Evolutionary conservation across 2,113 vertebrate species (phyloP).

Genomic region (Ramphastos sulfuratus): DNA sequence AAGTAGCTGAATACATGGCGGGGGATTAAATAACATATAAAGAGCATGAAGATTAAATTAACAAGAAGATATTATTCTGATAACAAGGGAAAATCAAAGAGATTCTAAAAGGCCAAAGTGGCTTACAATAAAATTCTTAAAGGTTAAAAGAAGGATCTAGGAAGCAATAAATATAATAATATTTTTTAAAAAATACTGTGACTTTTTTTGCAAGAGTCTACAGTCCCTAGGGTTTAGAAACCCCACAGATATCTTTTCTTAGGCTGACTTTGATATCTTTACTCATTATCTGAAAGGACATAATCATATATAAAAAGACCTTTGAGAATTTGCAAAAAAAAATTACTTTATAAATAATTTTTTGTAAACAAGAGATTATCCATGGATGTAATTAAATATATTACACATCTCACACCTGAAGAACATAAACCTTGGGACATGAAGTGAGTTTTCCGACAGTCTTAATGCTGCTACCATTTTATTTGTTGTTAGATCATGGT

Average conservation of each 20-base stretch:
- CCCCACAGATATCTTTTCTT: background rate
- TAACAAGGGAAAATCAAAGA: background rate
- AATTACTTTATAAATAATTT: background rate
- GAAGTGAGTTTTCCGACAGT: background rate
- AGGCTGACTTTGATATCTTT: background rate
- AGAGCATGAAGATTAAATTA: background rate
- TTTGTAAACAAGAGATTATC: background rate
- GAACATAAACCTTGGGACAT: background rate
- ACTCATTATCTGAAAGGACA: background rate
- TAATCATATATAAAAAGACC: background rate
- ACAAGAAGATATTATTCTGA: background rate
- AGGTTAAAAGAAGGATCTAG: constrained; percentile 12
- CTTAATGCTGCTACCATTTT: background rate
- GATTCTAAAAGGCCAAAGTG: background rate
- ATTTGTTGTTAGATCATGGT: background rate
- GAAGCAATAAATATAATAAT: background rate
- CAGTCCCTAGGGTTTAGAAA: background rate
- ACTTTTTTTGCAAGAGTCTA: background rate
- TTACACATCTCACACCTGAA: background rate
- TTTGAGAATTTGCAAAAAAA: background rate
- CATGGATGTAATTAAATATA: background rate
- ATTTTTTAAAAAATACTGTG: background rate
- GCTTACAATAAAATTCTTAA: background rate
- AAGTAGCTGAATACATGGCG: background rate
- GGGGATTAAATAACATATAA: background rate